A percentile compares a stretch with the other conserved stretches of the same genome.
phyloP scores from a whole-genome alignment of 2,113 vertebrate species.

The Nycticorax nycticorax region DNA sequence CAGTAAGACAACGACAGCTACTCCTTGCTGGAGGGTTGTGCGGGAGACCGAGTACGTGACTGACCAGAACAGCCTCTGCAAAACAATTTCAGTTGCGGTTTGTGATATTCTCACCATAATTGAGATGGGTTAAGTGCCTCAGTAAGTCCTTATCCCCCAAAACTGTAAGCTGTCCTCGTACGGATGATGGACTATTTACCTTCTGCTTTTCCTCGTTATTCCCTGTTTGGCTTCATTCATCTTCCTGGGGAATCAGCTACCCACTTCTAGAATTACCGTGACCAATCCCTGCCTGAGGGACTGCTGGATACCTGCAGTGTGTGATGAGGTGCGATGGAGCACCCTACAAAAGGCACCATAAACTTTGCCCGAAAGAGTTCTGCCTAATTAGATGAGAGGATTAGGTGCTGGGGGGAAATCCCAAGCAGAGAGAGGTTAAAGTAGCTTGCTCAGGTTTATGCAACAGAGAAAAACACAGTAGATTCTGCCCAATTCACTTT shows the following conservation, averaged over 20 bases:
- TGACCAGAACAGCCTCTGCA: background rate
- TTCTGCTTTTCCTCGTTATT: background rate
- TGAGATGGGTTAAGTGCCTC: background rate
- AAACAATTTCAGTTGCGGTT: background rate
- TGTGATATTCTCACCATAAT: background rate
- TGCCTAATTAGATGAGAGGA: background rate
- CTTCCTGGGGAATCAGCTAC: background rate
- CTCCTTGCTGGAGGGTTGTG: background rate
- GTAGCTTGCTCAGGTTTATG: background rate
- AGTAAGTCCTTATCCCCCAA: background rate
- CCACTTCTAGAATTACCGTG: background rate
- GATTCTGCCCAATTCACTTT: background rate
- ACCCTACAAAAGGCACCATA: background rate
- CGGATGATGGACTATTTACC: background rate
- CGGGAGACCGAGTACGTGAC: background rate
- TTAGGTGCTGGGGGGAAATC: background rate
- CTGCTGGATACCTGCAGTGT: background rate
- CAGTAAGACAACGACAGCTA: rapidly evolving
- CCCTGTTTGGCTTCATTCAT: background rate
- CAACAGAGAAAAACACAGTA: background rate
- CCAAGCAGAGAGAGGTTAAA: background rate
- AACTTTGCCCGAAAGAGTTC: background rate
- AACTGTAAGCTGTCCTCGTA: background rate
- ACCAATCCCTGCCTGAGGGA: background rate
- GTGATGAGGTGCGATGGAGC: background rate